phyloP scores from a whole-genome alignment of 1,140 invertebrate species.

The Leptestheria dahalacensis region DNA sequence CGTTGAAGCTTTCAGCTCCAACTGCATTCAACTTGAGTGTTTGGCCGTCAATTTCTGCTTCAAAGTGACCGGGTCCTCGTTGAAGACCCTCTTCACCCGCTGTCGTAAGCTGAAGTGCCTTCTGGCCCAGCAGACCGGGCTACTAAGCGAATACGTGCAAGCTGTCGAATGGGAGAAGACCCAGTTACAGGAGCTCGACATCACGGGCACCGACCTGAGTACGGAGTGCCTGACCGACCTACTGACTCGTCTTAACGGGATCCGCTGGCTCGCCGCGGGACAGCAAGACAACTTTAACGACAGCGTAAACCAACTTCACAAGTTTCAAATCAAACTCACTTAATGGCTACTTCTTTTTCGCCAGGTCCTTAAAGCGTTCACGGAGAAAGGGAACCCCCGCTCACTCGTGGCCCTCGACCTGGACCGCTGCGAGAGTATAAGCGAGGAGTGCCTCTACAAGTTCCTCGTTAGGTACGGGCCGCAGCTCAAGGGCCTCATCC shows the following conservation, averaged over 20 bases:
- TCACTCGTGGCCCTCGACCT: constrained; percentile 79
- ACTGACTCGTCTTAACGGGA: constrained; percentile 66
- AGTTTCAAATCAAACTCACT: background rate
- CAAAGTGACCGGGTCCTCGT: constrained; percentile 90
- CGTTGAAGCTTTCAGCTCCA: constrained; percentile 92
- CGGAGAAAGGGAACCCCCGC: constrained; percentile 70
- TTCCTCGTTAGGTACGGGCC: constrained; percentile 77
- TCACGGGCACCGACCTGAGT: constrained; percentile 89
- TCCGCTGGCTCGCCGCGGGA: constrained; percentile 82
- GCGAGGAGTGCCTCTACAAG: constrained; percentile 78
- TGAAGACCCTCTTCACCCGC: constrained; percentile 85
- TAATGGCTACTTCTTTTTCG: too few relatives aligned
- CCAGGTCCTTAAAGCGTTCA: constrained; percentile 71
- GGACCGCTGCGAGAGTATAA: constrained; percentile 86
- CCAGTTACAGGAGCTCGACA: constrained; percentile 81
- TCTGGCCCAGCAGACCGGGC: constrained; percentile 85
- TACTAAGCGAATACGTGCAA: constrained; percentile 79
- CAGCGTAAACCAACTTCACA: constrained; percentile 35
- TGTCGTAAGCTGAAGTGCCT: constrained; percentile 83
- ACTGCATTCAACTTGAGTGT: constrained; percentile 86
- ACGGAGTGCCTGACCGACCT: constrained; percentile 87
- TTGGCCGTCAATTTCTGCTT: constrained; percentile 91
- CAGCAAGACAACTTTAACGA: constrained; percentile 96
- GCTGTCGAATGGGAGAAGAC: constrained; percentile 97
- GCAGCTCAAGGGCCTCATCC: constrained; percentile 67